A percentile compares a stretch with the other conserved stretches of the same genome.
phyloP scores from a whole-genome alignment of 2,113 vertebrate genomes.

The Hirundichthys speculiger region DNA sequence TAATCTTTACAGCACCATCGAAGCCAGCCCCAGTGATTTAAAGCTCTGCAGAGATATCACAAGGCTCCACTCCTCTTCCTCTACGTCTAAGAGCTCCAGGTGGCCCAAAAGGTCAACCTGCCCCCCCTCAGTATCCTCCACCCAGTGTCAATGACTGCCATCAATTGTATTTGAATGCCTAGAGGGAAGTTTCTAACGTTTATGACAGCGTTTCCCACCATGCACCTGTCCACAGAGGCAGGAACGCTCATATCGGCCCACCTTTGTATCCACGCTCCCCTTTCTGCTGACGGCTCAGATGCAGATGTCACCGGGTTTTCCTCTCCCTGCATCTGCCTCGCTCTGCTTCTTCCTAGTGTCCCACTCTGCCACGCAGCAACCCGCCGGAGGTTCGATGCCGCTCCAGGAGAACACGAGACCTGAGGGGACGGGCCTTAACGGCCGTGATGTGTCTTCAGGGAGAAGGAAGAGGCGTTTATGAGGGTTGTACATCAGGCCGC shows the following conservation, averaged over 20 bases:
- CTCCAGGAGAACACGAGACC: slow-evolving; percentile 24
- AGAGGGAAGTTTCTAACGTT: slow-evolving; percentile 8
- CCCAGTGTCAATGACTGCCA: slow-evolving; percentile 27
- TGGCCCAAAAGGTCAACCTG: slow-evolving; percentile 23
- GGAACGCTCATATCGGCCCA: slow-evolving; percentile 5
- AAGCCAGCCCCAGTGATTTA: slow-evolving; percentile 34
- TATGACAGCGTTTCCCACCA: slow-evolving; percentile 8
- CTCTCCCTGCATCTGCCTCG: slow-evolving; percentile 1
- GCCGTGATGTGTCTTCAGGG: not conserved
- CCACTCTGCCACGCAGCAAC: slow-evolving; percentile 18
- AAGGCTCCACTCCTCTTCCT: slow-evolving; percentile 7
- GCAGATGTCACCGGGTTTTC: slow-evolving; percentile 54
- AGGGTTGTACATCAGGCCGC: slow-evolving; percentile 7
- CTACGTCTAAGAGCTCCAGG: slow-evolving; percentile 3
- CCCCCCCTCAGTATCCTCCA: slow-evolving; percentile 43
- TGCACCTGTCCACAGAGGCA: not conserved
- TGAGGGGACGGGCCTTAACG: not conserved
- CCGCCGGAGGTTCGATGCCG: slow-evolving; percentile 7
- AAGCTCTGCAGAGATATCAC: slow-evolving; percentile 20
- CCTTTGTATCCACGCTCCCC: slow-evolving; percentile 18
- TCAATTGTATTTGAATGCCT: slow-evolving; percentile 26
- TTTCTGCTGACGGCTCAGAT: slow-evolving; percentile 66
- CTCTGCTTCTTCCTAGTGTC: slow-evolving; percentile 27
- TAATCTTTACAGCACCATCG: slow-evolving; percentile 19
- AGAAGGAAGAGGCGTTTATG: not conserved